phyloP scores from a whole-genome alignment of 2,113 vertebrate species.

The Charina bottae region DNA sequence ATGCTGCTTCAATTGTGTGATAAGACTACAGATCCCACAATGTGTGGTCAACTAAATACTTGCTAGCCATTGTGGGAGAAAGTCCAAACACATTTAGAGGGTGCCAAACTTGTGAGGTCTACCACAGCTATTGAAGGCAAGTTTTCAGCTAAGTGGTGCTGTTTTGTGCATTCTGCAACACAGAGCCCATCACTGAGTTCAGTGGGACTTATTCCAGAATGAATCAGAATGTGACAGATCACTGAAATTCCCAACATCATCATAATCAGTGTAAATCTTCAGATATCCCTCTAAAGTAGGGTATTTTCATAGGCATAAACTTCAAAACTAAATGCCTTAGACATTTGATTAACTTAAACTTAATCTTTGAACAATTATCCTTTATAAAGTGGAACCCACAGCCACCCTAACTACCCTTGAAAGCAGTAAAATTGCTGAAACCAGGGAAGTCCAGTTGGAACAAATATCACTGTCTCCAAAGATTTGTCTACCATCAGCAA shows the following conservation, averaged over 20 bases:
- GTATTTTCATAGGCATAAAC: not conserved
- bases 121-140: not conserved
- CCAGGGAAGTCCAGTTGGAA: not conserved
- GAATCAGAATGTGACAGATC: not conserved
- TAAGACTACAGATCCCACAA: not conserved
- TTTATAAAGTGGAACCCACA: not conserved
- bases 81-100: not conserved
- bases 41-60: not conserved
- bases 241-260: not conserved
- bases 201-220: not conserved
- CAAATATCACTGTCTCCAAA: not conserved
- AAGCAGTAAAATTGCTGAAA: not conserved
- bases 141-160: not conserved
- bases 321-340: not conserved
- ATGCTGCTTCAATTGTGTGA: not conserved
- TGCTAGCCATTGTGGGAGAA: not conserved
- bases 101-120: not conserved
- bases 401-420: not conserved
- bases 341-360: not conserved
- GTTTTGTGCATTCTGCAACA: not conserved
- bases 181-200: not conserved
- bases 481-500: not conserved
- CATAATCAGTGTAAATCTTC: not conserved
- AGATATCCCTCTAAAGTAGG: not conserved
- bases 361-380: not conserved